phyloP scores from a whole-genome alignment of 2,113 vertebrate species.

The Neolamprologus hecqui region DNA sequence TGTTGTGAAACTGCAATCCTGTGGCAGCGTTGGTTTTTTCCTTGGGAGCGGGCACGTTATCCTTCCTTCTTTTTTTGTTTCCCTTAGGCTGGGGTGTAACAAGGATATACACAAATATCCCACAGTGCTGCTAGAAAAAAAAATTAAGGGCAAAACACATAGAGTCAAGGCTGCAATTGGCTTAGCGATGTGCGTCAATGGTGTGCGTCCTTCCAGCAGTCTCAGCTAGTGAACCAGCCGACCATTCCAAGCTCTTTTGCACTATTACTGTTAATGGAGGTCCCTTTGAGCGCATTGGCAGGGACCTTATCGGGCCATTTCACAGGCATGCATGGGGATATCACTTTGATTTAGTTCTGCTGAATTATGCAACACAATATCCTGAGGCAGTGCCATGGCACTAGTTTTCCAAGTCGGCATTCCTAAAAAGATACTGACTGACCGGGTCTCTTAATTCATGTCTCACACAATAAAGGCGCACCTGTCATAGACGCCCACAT shows the following conservation, averaged over 20 bases:
- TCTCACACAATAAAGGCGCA: neutral
- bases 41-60: neutral
- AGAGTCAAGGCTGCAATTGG: neutral
- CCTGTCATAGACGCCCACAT: neutral
- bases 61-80: neutral
- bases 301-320: neutral
- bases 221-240: neutral
- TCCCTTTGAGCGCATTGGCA: neutral
- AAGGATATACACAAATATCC: neutral
- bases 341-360: neutral
- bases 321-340: neutral
- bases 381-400: neutral
- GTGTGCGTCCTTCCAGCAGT: neutral
- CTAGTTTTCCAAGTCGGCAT: neutral
- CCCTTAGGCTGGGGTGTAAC: neutral
- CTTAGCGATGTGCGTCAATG: neutral
- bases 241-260: neutral
- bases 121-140: neutral
- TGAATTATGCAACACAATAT: neutral
- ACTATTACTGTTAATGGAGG: neutral
- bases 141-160: neutral
- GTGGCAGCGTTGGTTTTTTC: neutral
- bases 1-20: neutral
- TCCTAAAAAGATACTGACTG: neutral
- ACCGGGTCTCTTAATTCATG: neutral